phyloP scores from a whole-genome alignment of 2,113 vertebrate genomes.

The Cricetomys ansorgei region DNA sequence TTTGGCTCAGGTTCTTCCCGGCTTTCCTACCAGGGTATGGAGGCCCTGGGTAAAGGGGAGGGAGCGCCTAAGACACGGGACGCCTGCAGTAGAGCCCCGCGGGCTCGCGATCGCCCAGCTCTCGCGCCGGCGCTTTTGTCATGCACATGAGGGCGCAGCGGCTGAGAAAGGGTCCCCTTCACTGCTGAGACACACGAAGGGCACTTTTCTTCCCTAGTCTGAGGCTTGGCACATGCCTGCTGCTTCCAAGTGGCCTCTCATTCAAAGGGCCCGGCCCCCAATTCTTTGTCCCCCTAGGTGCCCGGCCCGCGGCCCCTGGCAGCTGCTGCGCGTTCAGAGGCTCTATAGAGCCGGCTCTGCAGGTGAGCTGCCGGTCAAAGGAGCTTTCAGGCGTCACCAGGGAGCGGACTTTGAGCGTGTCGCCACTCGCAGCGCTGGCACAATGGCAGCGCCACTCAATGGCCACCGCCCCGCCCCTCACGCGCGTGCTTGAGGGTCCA shows the following conservation, averaged over 20 bases:
- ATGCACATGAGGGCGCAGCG: constrained; percentile 84
- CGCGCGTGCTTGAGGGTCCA: not conserved
- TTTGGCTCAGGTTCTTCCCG: not conserved
- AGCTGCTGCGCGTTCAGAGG: constrained; percentile 91
- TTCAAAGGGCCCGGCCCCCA: constrained; percentile 88
- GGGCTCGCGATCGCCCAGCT: not conserved
- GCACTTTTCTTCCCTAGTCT: constrained; percentile 89
- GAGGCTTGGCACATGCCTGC: constrained; percentile 93
- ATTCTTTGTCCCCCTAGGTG: constrained; percentile 91
- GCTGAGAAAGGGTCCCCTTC: constrained; percentile 83
- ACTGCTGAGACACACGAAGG: constrained; percentile 87
- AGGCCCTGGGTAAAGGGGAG: not conserved
- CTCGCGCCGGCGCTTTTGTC: constrained; percentile 66
- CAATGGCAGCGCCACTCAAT: constrained; percentile 71
- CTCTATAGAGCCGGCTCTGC: constrained; percentile 90
- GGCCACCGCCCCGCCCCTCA: constrained; percentile 34
- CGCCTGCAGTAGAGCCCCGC: not conserved
- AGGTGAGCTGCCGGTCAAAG: constrained; percentile 93
- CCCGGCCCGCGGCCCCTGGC: constrained; percentile 91
- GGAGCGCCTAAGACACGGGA: not conserved
- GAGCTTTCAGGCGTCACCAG: constrained; percentile 91
- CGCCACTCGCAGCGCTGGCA: constrained; percentile 86
- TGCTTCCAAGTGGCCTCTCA: constrained; percentile 93
- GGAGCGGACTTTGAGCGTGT: constrained; percentile 88
- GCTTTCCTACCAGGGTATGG: not conserved